These are phyloP conservation scores for Neopipo cinnamomea DNA, from an alignment of 2,113 vertebrate species.

Conservation along the genomic window DNA sequence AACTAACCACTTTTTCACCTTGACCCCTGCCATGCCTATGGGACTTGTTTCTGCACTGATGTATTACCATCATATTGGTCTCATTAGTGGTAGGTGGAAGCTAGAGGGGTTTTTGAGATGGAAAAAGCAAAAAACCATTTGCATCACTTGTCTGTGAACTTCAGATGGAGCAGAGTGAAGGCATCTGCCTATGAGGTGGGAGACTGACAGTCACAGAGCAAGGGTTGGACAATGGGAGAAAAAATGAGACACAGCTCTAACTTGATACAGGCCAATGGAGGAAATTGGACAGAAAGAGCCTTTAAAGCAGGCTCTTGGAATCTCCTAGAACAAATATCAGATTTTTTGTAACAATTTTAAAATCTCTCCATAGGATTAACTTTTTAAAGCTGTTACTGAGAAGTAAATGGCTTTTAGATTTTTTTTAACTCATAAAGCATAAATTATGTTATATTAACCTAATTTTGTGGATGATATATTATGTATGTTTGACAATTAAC, in stretches of 20 bases:
- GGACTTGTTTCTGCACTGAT: background rate
- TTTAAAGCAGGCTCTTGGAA: background rate
- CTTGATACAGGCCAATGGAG: background rate
- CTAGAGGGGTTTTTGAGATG: background rate
- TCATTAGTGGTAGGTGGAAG: background rate
- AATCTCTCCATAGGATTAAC: background rate
- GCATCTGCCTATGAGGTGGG: background rate
- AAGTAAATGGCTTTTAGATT: background rate
- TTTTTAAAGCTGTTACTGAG: background rate
- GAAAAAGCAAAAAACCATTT: background rate
- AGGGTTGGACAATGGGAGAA: background rate
- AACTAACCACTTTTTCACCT: background rate
- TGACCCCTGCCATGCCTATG: rapidly evolving
- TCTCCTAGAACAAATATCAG: background rate
- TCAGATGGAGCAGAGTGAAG: background rate
- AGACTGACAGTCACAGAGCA: background rate
- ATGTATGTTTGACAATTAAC: background rate
- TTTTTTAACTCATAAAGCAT: background rate
- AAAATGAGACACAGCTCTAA: background rate
- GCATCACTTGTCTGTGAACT: background rate
- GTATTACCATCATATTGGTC: background rate
- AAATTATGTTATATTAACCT: background rate
- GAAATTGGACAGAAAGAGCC: background rate
- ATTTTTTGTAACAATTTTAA: background rate
- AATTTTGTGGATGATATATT: background rate